Conservation (phyloP, 2,113 vertebrate species). For the Microcebus tavaratra region DNA sequence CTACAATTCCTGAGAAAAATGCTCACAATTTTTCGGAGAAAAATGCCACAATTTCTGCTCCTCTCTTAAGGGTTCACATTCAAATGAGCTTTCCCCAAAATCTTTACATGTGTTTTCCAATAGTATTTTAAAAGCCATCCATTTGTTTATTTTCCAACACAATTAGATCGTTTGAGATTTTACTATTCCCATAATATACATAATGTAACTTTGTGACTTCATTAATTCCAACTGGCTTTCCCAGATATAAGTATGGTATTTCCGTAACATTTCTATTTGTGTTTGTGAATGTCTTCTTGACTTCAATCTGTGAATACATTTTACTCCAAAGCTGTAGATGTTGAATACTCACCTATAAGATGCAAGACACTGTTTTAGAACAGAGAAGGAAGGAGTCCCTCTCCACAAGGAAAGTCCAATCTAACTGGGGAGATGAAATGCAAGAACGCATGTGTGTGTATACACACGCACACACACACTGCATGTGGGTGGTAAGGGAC, state of each 20-base stretch:
- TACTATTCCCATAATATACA: not conserved
- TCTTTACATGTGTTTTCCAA: not conserved
- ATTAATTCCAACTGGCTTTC: not conserved
- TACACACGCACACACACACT: not conserved
- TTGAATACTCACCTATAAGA: not conserved
- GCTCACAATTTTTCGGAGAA: not conserved
- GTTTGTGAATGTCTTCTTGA: not conserved
- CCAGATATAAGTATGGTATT: not conserved
- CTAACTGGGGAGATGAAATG: not conserved
- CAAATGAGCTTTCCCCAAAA: not conserved
- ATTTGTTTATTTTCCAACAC: not conserved
- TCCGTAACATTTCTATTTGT: not conserved
- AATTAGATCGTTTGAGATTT: not conserved
- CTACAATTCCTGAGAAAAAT: not conserved
- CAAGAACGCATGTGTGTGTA: rapidly evolving
- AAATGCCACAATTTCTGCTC: not conserved
- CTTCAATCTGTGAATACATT: not conserved
- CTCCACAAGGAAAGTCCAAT: not conserved
- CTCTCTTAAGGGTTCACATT: not conserved
- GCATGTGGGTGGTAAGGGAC: too few species aligned
- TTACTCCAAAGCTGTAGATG: not conserved
- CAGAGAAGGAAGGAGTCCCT: not conserved
- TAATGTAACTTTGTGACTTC: not conserved
- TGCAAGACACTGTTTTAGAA: not conserved
- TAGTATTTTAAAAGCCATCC: not conserved